Evolutionary conservation across 2,888 invertebrate genomes (phyloP), one percentile per base, ranked within the genome.

Genomic region (Ramazzottius varieornatus): DNA sequence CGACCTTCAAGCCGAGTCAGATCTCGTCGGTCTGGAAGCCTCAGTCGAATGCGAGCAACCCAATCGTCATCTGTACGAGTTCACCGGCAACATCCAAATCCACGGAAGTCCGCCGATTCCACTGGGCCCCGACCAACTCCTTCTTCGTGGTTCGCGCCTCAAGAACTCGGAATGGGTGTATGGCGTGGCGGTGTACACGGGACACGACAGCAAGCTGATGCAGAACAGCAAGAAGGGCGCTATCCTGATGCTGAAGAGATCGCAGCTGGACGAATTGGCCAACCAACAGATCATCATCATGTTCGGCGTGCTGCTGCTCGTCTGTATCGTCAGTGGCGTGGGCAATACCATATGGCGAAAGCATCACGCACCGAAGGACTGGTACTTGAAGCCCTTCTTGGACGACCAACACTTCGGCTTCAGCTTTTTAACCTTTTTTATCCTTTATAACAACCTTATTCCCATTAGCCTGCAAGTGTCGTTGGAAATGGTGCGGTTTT

Each of bases 391-490:
- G 54, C 54, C 54, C n/a, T 24, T 54, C 4, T 29, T 54, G 54
- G 54, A n/a, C 20, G 20, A 16, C 24, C 54, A 54, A 24, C 79
- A 78, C 70, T 81, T 82, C 73, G 78, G 79, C 33, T 92, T 87
- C 79, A 96, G 92, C 78, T 84, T 96, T 73, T 81, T 99, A 72
- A 99, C 98, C n/a, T 99, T 98, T 80, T 86, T 98, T 73, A 98
- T 99, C 80, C 82, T 99, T 71, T 99, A 92, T 82, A 96, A 96
- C 81, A 99, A 99, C 79, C 83, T 99, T 73, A 96, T 99, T 78
- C 98, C 98, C 40, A 99, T 99, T 78, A 94, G 94, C 70, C 80
- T 99, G 71, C 98, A 96, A 85, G 96, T 99, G 33, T 94, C 98
- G 1, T 82, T 99, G 70, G 98, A 99, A 79, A 84, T 98, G 68